These are phyloP conservation scores for Deilephila porcellus DNA, from an alignment of 2,888 invertebrate species.

Conservation along the genomic window DNA sequence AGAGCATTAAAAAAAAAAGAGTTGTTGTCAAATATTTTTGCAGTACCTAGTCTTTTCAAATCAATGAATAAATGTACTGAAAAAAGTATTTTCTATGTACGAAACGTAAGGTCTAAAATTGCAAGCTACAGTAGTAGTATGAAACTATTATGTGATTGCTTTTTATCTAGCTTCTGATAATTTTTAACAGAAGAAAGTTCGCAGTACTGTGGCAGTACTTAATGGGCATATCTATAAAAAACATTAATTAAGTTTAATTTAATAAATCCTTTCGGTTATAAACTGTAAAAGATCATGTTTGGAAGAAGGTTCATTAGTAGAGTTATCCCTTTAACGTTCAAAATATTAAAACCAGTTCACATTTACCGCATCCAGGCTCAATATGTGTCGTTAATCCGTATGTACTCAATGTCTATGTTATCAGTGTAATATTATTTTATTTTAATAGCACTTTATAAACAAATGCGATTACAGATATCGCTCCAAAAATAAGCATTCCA, in stretches of 20 bases:
- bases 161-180: too few relatives aligned
- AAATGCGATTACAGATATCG: slow-evolving; percentile 19
- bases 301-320: slow-evolving; percentile 20
- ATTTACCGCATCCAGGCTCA: not conserved
- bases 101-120: too few relatives aligned
- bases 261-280: not conserved
- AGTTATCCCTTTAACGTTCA: not conserved
- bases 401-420: not conserved
- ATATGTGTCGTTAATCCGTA: not conserved
- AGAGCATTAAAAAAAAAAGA: too few relatives aligned
- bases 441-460: slow-evolving; percentile 1
- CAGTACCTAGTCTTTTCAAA: too few relatives aligned
- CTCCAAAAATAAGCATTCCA: not conserved
- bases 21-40: too few relatives aligned
- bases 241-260: not conserved
- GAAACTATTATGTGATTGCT: too few relatives aligned
- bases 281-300: slow-evolving; percentile 8
- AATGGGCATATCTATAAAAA: too few relatives aligned
- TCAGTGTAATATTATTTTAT: not conserved
- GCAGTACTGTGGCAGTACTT: too few relatives aligned
- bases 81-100: too few relatives aligned
- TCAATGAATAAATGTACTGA: too few relatives aligned
- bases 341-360: slow-evolving; percentile 14
- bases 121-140: too few relatives aligned
- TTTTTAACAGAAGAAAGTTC: too few relatives aligned